phyloP scores from a whole-genome alignment of 2,797 vertebrate genomes.

The Choloepus didactylus region DNA sequence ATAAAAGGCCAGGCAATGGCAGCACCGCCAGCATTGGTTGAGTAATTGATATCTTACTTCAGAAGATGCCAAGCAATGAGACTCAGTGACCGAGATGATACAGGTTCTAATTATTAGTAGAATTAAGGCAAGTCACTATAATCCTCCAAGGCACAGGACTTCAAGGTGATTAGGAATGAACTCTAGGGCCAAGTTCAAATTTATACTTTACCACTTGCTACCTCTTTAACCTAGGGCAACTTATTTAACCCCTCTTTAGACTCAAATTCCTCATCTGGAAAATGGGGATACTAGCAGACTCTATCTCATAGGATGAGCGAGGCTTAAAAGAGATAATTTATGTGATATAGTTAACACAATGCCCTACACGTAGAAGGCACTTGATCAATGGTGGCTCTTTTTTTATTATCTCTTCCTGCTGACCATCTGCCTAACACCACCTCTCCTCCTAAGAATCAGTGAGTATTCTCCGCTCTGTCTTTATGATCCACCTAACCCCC shows the following conservation, averaged over 20 bases:
- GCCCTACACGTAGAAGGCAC: neutral
- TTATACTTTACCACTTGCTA: neutral
- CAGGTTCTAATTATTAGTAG: neutral
- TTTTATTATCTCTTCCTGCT: neutral
- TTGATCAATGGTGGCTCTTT: neutral
- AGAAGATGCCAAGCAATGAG: constrained; percentile 10
- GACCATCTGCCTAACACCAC: neutral
- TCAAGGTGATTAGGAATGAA: neutral
- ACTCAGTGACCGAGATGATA: neutral
- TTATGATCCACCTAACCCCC: neutral
- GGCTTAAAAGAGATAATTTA: neutral
- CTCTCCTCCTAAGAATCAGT: neutral
- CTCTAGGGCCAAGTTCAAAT: neutral
- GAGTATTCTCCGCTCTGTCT: neutral
- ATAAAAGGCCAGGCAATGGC: neutral
- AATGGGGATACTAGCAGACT: neutral
- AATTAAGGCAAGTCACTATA: constrained; percentile 33
- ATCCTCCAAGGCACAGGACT: neutral
- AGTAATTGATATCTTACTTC: constrained; percentile 43
- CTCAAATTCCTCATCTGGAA: constrained; percentile 7
- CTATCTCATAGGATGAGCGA: neutral
- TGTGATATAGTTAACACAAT: neutral
- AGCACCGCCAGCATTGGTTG: neutral
- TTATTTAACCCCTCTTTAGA: constrained; percentile 27
- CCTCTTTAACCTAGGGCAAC: neutral